Evolutionary conservation across 2,888 invertebrate genomes (phyloP).

Genomic region (Glaucopsyche alexis): DNA sequence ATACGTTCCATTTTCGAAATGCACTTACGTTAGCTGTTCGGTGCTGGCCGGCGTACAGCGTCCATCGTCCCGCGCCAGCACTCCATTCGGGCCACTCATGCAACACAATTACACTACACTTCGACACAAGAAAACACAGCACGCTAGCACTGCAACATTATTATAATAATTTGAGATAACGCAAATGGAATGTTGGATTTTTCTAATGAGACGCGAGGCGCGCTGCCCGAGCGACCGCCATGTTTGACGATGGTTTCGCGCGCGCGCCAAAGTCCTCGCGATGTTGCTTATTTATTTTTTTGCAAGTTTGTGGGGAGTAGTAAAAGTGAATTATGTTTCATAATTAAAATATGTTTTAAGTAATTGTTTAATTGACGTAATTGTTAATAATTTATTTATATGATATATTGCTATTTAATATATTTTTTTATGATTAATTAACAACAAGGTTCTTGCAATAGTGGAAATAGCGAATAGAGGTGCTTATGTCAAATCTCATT

Average conservation of each 20-base stretch:
- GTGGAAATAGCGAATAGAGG: too few species aligned
- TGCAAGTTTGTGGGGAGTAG: slow-evolving; percentile 35
- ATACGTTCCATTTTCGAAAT: background rate
- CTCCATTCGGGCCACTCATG: slow-evolving; percentile 73
- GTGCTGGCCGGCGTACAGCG: slow-evolving; percentile 74
- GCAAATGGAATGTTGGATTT: slow-evolving; percentile 44
- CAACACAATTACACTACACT: slow-evolving; percentile 66
- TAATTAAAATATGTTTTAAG: background rate
- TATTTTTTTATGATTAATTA: background rate
- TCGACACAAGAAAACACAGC: slow-evolving; percentile 54
- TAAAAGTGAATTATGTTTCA: background rate
- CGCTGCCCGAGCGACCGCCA: slow-evolving; percentile 68
- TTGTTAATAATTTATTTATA: background rate
- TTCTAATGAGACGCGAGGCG: slow-evolving; percentile 61
- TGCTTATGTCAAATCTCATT: too few species aligned
- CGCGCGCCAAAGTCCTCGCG: slow-evolving; percentile 64
- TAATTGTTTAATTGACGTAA: background rate
- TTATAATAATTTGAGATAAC: slow-evolving; percentile 44
- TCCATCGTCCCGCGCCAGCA: slow-evolving; percentile 64
- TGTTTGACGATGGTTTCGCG: slow-evolving; percentile 69
- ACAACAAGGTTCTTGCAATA: too few species aligned
- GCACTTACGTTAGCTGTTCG: slow-evolving; percentile 73
- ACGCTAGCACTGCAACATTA: slow-evolving; percentile 66
- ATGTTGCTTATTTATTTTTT: slow-evolving; percentile 42
- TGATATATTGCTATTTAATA: too few species aligned